phyloP scores from a whole-genome alignment of 2,797 vertebrate species.

The Pogonophryne albipinna region DNA sequence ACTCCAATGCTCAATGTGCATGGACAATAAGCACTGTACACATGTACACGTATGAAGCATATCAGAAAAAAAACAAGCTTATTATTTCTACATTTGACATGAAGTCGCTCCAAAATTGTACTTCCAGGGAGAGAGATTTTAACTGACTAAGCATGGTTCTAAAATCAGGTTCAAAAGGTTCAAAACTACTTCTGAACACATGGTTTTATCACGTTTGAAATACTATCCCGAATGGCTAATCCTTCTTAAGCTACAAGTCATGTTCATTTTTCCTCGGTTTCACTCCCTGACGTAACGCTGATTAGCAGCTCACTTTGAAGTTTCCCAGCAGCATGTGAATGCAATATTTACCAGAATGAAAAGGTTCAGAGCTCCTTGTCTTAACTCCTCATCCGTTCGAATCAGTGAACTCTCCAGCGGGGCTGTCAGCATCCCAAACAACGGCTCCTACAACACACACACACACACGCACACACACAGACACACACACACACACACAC shows the following conservation, averaged over 20 bases:
- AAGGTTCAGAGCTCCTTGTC: constrained; percentile 85
- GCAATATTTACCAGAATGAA: constrained; percentile 89
- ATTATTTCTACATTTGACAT: not conserved
- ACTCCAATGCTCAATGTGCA: not conserved
- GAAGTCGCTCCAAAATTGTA: not conserved
- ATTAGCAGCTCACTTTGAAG: not conserved
- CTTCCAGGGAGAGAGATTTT: not conserved
- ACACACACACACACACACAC: constrained; percentile 30
- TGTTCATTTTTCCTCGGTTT: constrained; percentile 2
- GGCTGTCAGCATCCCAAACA: constrained; percentile 92
- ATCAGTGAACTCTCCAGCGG: constrained; percentile 87
- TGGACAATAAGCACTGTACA: not conserved
- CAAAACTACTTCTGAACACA: not conserved
- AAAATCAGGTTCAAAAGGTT: not conserved
- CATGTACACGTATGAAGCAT: not conserved
- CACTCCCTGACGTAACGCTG: not conserved
- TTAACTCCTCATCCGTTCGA: constrained; percentile 86
- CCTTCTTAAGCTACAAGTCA: not conserved
- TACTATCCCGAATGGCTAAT: not conserved
- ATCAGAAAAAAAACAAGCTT: no score
- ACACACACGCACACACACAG: constrained; percentile 9
- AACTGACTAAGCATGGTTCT: not conserved
- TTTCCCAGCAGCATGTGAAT: constrained; percentile 21
- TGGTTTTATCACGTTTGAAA: not conserved
- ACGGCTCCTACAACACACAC: constrained; percentile 85